phyloP scores from a whole-genome alignment of 1,140 invertebrate genomes.

The Pristionchus pacificus region DNA sequence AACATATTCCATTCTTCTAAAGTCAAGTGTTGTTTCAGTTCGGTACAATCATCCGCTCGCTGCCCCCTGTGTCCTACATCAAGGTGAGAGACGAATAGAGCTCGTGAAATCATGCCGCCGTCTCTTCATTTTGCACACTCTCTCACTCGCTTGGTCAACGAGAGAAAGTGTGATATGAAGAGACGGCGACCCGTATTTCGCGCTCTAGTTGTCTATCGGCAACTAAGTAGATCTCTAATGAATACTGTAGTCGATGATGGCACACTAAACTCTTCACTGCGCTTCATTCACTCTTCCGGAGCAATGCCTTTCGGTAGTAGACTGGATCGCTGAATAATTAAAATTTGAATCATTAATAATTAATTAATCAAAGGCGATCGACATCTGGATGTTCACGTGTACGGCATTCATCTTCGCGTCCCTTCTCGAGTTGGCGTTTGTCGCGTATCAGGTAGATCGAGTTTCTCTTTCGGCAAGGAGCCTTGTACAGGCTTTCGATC shows the following conservation, averaged over 20 bases:
- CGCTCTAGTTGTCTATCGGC: no score
- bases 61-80: slow-evolving; percentile 56
- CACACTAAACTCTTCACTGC: no score
- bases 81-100: slow-evolving; percentile 44
- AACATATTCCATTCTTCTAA: no score
- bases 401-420: slow-evolving; percentile 56
- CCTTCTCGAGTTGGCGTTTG: slow-evolving; percentile 52
- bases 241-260: no score
- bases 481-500: background rate
- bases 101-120: no score
- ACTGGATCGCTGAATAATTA: no score
- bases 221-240: no score
- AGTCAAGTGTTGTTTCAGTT: slow-evolving; percentile 44
- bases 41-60: slow-evolving; percentile 51
- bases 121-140: background rate
- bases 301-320: background rate
- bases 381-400: slow-evolving; percentile 56
- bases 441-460: slow-evolving; percentile 55
- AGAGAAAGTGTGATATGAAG: no score
- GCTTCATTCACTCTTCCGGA: background rate
- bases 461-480: background rate
- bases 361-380: slow-evolving; percentile 44
- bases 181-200: no score
- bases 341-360: background rate
- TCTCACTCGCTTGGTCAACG: no score